These are phyloP conservation scores for Tenualosa thibaudeaui DNA, from an alignment of 2,797 vertebrate genomes.

Conservation along the genomic window DNA sequence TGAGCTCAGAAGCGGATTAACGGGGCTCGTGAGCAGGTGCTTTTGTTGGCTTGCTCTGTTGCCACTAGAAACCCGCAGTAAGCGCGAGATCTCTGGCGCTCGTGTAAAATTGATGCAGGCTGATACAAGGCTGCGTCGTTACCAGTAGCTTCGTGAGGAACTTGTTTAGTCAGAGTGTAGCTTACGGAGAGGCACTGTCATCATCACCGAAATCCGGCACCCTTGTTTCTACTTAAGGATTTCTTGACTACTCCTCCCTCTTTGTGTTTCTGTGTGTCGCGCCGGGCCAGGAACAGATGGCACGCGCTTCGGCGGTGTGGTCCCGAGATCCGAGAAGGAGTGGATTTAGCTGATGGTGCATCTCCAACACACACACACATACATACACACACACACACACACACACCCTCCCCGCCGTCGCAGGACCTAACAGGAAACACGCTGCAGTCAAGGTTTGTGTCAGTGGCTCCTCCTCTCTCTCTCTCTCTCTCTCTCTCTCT, in stretches of 20 bases:
- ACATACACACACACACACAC: conserved; percentile 37
- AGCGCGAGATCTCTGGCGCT: conserved; percentile 25
- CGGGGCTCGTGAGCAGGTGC: conserved; percentile 53
- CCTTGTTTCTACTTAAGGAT: neutral
- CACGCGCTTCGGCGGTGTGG: neutral
- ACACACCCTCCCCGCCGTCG: neutral
- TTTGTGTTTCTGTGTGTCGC: neutral
- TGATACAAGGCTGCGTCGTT: neutral
- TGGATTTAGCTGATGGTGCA: conserved; percentile 21
- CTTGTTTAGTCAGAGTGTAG: neutral
- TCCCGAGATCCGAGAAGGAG: neutral
- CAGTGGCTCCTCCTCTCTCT: neutral
- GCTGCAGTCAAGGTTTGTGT: conserved; percentile 13
- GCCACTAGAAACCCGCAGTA: conserved; percentile 73
- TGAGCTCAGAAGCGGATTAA: conserved; percentile 50
- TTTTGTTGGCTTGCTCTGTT: conserved; percentile 74
- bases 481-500: neutral
- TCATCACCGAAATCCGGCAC: too few relatives aligned
- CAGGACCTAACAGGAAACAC: neutral
- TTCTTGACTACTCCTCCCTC: too few relatives aligned
- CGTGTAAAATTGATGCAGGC: conserved; percentile 20
- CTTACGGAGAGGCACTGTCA: too few relatives aligned
- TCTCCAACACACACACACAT: conserved; percentile 14
- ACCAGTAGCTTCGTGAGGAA: neutral
- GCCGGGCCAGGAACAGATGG: neutral